Base-by-base conservation (phyloP, 2,888 invertebrate genomes). In the Drosophila kambysellisi region DNA sequence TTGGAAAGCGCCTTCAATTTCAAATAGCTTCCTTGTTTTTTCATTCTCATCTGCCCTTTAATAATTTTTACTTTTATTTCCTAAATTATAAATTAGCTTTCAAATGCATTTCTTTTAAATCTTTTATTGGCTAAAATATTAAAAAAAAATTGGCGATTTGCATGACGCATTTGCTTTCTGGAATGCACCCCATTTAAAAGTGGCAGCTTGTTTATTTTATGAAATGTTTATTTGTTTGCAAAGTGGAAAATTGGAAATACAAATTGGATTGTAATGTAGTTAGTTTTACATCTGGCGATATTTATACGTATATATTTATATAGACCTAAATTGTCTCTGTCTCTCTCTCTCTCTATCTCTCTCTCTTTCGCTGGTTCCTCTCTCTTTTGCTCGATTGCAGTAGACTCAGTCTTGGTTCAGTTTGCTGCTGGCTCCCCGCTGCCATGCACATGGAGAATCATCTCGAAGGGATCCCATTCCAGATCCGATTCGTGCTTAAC, bases 391-490 rank as follows among this genome's bases (percentile, higher is more conserved):
- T 46, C n/a, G 39, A 25, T 61, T 41, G 35, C 57, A 50, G 17
- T 68, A 17, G 61, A 51, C 60, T 83, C 87, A 89, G 85, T 85
- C 85, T 84, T 78, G 43, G 32, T 76, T 90, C 66, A 91, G 65
- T 92, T 91, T 71, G 91, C 86, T 30, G 91, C 88, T 46, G 91
- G 81, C 59, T 92, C 91, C 4, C 90, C 88, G 5, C 81, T 80
- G 50, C 91, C 91, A 63, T 92, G 92, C 57, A 92, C 92, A 65
- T 92, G 92, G n/a, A 92, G 78, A 61, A 92, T 92, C 92, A 92
- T 92, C 72, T 92, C 92, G 52, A 92, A 92, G 33, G 92, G 92
- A 88, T 92, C 92, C 92, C 92, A 92, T 65, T 92, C 92, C 53
- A 92, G 79, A 67, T 92, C 92, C 5, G 89, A 69, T 51, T 92